Base-by-base conservation (phyloP, 2,113 vertebrate genomes). In the Marmota flaviventris region DNA sequence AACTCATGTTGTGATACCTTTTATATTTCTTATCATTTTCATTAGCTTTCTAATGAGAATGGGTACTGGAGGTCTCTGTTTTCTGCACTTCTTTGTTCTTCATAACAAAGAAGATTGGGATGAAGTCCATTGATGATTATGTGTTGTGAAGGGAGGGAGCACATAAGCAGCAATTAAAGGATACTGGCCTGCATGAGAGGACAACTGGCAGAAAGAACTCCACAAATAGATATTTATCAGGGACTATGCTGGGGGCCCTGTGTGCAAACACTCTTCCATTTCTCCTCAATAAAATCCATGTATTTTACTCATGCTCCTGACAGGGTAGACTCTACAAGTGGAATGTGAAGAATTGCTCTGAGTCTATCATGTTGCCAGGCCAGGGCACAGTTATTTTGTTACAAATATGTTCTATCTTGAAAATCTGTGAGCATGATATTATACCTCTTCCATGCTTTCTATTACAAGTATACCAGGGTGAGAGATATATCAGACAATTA, bases 1-100 rank as follows among this genome's bases (percentile, higher is more conserved):
- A 73, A 76, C 34, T 24, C 3, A n/a, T 51, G 16, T 51, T 76
- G 4, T 34, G 5, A 7, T 17, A 34, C 8, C 13, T 53, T 83
- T 84, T 88, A 88, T 45, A 88, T 92, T 94, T 24, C 67, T 83
- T 85, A 58, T 69, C 17, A 42, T 69, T 83, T 92, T 78, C n/a
- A 45, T 82, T 24, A 56, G 7, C 20, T 67, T 76, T 83, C 34
- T 48, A 75, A 53, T 24, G 48, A 81, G 11, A 34, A 42, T 56
- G 22, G 32, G 77, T 12, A 82, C 29, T 75, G 14, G 0, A 63
- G 2, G 0, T 65, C 20, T 67, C 81, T 70, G 16, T 67, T 53
- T 96, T 96, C 18, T 85, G 20, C 51, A 70, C 45, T 51, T 27
- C 2, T 63, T 4, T 85, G 39, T 22, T 87, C 8, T 24, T 10